phyloP scores from a whole-genome alignment of 1,140 invertebrate genomes.

The Venturia canescens region DNA sequence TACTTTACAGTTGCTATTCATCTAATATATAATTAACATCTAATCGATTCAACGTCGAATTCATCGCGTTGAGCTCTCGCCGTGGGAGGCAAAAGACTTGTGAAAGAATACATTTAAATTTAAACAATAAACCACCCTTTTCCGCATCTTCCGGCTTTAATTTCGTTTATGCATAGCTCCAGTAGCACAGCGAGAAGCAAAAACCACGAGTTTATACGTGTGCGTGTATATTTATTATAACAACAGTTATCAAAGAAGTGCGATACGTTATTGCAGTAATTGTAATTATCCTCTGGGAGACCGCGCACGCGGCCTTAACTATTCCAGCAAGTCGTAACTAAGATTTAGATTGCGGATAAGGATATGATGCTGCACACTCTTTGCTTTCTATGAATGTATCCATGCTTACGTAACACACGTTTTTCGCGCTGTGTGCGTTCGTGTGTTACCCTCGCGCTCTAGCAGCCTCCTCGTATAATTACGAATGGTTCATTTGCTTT shows the following conservation, averaged over 20 bases:
- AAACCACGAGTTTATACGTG: neutral
- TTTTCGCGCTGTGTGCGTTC: constrained; percentile 30
- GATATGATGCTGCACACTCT: constrained; percentile 47
- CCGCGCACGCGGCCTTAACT: constrained; percentile 46
- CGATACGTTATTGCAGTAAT: constrained; percentile 58
- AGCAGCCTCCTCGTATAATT: constrained; percentile 56
- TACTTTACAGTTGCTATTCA: too few species aligned
- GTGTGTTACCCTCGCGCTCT: constrained; percentile 53
- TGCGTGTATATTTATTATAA: constrained; percentile 28
- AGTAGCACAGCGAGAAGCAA: constrained; percentile 11
- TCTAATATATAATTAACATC: neutral
- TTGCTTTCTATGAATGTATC: neutral
- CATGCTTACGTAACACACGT: neutral
- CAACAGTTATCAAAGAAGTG: constrained; percentile 53
- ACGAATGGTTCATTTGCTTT: constrained; percentile 60
- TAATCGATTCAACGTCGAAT: neutral
- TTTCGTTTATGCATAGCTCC: neutral
- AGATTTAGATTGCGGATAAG: constrained; percentile 61
- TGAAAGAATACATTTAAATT: constrained; percentile 40
- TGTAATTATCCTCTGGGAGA: constrained; percentile 54
- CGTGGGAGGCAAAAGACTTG: neutral
- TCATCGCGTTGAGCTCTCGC: neutral
- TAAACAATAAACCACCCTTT: constrained; percentile 22
- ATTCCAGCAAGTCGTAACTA: constrained; percentile 55
- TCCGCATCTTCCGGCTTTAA: neutral